A percentile compares a stretch with the other conserved stretches of the same genome.
phyloP scores from a whole-genome alignment of 2,113 vertebrate genomes.

The Octodon degus region DNA sequence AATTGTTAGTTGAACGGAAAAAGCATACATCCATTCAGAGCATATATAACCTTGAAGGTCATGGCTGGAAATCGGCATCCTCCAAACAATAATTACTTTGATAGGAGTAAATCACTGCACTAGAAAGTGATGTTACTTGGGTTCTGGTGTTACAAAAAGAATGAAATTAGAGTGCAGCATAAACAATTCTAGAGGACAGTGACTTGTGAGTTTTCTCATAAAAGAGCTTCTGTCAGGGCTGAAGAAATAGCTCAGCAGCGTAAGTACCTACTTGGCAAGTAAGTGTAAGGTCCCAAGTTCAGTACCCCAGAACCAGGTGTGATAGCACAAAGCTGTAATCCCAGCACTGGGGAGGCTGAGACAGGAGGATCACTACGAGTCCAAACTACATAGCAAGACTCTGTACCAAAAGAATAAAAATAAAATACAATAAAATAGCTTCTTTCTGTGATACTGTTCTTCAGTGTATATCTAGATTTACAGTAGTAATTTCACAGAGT shows the following conservation, averaged over 20 bases:
- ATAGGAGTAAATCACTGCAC: conserved; percentile 15
- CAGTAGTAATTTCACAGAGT: neutral
- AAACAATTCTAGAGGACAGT: neutral
- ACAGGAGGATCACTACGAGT: no score
- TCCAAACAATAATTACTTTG: conserved; percentile 51
- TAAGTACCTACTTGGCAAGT: no score
- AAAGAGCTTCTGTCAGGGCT: neutral
- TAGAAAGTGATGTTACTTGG: conserved; percentile 28
- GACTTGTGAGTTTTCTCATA: neutral
- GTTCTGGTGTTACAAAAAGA: neutral
- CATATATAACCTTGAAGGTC: conserved; percentile 8
- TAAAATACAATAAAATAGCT: no score
- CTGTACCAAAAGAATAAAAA: no score
- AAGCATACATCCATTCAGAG: neutral
- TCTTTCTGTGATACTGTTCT: neutral
- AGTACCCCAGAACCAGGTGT: no score
- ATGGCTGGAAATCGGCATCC: conserved; percentile 37
- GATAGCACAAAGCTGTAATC: no score
- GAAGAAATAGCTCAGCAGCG: no score
- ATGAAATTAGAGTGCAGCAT: conserved; percentile 4
- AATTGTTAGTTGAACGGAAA: conserved; percentile 20
- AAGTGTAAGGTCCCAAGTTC: no score
- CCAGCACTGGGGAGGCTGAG: no score
- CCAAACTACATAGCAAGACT: no score
- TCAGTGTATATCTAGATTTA: neutral